Base-by-base conservation (phyloP, 2,797 vertebrate species). In the Tokudaia muenninki region DNA sequence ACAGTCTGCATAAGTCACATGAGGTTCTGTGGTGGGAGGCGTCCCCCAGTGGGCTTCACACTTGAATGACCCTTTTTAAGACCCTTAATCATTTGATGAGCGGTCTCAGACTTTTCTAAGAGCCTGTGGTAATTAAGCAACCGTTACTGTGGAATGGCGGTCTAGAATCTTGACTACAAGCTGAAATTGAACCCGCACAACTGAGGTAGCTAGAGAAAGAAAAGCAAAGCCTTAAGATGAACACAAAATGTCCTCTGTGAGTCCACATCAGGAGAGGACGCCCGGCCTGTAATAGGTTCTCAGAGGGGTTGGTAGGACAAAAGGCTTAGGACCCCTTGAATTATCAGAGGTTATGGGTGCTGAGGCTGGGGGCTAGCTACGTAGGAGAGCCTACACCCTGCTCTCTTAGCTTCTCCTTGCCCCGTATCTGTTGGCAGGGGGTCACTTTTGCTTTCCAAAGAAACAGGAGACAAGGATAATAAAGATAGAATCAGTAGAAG, bases 361-460 rank as follows among this genome's bases (percentile, higher is more conserved):
- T 77, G 31, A 55, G 29, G 19, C 31, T n/a, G 41, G 31, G 34
- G 19, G 90, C 34, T 12, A n/a, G 19, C 24, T 22, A 34, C 6
- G 3, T 59, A 67, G 34, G 55, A 11, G 4, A 47, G 6, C 8
- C 1, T 44, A 50, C 24, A 5, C 59, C 72, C 55, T 65, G 26
- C 24, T 12, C 31, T 7, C 52, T 59, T 80, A 31, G 4, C 24
- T 94, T 80, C 34, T 41, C n/a, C 1, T 80, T 59, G 50, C 24
- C 55, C 26, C 26, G 0, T 72, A 11, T 65, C 83, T 37, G 90
- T 67, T 55, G 21, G 9, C 2, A 22, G 1, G 81, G 44, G 12
- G 19, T 57, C 82, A 50, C n/a, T 24, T 57, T 61, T 3, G 63
- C 83, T 96, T 90, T 47, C 63, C 22, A 93, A 78, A 90, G 92